Evolutionary conservation across 2,888 invertebrate genomes (phyloP).

Genomic region (Leuctra nigra): DNA sequence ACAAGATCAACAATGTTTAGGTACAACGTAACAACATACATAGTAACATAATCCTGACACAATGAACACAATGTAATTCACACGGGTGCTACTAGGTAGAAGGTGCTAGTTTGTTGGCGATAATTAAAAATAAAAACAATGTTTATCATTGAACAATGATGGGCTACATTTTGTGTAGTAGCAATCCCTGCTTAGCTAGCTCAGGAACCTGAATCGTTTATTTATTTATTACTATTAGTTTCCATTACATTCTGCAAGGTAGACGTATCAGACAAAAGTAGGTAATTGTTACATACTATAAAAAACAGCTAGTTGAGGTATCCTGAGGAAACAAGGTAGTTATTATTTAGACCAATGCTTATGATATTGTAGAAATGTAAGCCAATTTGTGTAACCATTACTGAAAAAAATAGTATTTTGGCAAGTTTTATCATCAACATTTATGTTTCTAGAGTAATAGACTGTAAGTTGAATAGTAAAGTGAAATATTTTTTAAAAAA

Average conservation of each 20-base stretch:
- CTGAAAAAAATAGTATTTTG: conserved; percentile 17
- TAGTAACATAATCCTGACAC: conserved; percentile 7
- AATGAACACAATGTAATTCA: conserved; percentile 12
- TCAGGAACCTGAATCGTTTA: not conserved
- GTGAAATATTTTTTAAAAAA: conserved; percentile 15
- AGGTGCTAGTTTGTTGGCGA: too few species aligned
- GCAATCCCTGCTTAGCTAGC: not conserved
- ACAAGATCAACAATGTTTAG: too few species aligned
- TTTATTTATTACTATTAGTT: not conserved
- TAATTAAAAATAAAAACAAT: too few species aligned
- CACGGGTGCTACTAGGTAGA: too few species aligned
- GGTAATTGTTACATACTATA: not conserved
- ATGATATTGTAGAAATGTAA: conserved; percentile 2
- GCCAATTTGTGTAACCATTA: conserved; percentile 5
- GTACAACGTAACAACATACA: too few species aligned
- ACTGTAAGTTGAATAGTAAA: not conserved
- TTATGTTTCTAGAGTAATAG: not conserved
- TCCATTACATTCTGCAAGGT: too few species aligned
- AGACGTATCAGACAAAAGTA: too few species aligned
- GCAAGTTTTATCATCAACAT: conserved; percentile 7
- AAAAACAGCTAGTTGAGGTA: conserved; percentile 12
- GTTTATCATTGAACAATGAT: not conserved
- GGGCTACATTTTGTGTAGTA: not conserved
- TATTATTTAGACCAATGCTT: conserved; percentile 13
- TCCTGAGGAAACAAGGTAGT: conserved; percentile 24